Evolutionary conservation across 2,888 invertebrate species (phyloP).

Genomic region (Lasioglossum vierecki): DNA sequence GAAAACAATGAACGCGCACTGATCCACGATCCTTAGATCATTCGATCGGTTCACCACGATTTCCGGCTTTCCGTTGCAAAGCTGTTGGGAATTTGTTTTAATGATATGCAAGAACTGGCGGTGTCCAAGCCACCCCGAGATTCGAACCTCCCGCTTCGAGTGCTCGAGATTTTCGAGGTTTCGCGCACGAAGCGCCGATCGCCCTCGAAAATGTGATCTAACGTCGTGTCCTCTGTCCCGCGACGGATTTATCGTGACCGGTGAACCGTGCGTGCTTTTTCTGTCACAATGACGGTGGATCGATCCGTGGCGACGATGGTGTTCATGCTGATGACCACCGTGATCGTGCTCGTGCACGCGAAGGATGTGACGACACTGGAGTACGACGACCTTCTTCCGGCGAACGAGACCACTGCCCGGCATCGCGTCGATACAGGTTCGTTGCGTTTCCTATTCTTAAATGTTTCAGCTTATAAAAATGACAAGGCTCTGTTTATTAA

Average conservation of each 20-base stretch:
- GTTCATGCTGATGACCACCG: conserved; percentile 70
- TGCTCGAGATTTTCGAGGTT: conserved; percentile 50
- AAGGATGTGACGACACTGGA: conserved; percentile 71
- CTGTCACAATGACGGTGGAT: conserved; percentile 59
- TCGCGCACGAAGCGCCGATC: conserved; percentile 11
- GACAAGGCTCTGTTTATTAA: no score
- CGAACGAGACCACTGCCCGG: conserved; percentile 60
- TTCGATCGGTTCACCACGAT: not conserved
- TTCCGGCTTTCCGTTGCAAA: not conserved
- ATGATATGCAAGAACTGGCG: conserved; percentile 45
- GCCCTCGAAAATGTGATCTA: conserved; percentile 66
- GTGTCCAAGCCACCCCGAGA: conserved; percentile 10
- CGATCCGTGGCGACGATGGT: conserved; percentile 68
- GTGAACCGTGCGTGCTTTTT: conserved; percentile 30
- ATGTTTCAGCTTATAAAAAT: no score
- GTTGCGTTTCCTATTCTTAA: not conserved
- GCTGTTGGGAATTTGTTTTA: not conserved
- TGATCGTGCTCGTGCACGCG: conserved; percentile 68
- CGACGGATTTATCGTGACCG: conserved; percentile 53
- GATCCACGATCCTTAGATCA: not conserved
- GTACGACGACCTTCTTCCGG: conserved; percentile 66
- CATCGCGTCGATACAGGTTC: conserved; percentile 73
- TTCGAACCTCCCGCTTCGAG: conserved; percentile 51
- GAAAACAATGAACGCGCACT: conserved; percentile 3
- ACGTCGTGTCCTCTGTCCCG: conserved; percentile 39